A percentile compares a stretch with the other conserved stretches of the same genome.
phyloP scores from a whole-genome alignment of 2,888 invertebrate species.

The Drosophila yooni region DNA sequence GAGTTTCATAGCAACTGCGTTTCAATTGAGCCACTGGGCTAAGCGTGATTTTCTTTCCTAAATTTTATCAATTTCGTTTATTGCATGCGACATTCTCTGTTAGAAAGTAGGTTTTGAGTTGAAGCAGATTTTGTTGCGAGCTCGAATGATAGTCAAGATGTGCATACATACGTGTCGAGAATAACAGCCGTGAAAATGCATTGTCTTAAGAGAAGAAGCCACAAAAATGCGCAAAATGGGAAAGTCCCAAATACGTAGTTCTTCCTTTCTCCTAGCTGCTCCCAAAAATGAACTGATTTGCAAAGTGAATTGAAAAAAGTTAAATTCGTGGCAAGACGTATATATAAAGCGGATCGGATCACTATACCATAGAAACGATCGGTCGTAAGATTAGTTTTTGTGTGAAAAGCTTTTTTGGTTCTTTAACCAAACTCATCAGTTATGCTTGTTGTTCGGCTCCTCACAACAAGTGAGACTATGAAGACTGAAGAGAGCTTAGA shows the following conservation, averaged over 20 bases:
- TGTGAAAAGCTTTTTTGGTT: not conserved
- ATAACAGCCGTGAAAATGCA: not conserved
- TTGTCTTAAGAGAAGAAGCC: not conserved
- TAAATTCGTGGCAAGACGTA: not conserved
- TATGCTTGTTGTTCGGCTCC: not conserved
- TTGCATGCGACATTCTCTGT: not conserved
- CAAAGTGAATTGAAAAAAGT: not conserved
- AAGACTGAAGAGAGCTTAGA: not conserved
- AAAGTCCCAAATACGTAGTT: not conserved
- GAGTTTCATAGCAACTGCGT: not conserved
- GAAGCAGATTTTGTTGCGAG: not conserved
- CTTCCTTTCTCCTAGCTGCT: not conserved
- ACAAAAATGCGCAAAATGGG: not conserved
- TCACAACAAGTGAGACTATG: not conserved
- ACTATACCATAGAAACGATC: not conserved
- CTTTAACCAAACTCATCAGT: not conserved
- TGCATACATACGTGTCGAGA: not conserved
- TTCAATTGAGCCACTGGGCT: not conserved
- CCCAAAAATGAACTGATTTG: not conserved
- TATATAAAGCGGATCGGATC: too few relatives aligned
- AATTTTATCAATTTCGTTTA: not conserved
- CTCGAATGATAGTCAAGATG: not conserved
- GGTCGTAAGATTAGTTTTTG: not conserved
- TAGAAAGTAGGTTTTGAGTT: not conserved
- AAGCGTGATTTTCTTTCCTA: not conserved